A percentile compares a stretch with the other conserved stretches of the same genome.
phyloP scores from a whole-genome alignment of 2,888 invertebrate species.

The Diadromus collaris region DNA sequence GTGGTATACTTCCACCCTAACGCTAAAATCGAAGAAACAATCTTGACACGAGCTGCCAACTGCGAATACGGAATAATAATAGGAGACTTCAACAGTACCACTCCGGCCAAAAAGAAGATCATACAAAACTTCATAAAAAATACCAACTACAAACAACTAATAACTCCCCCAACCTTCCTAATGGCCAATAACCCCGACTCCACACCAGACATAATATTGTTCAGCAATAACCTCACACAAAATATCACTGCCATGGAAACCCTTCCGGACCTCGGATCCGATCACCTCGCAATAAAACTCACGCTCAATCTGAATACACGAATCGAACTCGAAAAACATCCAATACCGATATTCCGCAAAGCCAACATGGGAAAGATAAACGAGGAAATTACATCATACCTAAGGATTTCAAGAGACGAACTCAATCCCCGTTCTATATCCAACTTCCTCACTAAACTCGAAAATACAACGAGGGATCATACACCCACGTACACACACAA shows the following conservation, averaged over 20 bases:
- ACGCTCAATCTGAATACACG: background rate
- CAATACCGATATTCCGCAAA: background rate
- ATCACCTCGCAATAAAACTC: constrained; percentile 5
- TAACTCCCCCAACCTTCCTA: background rate
- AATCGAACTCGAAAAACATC: background rate
- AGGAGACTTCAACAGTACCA: background rate
- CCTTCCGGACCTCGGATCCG: background rate
- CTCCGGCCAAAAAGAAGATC: background rate
- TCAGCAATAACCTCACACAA: background rate
- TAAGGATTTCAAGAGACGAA: background rate
- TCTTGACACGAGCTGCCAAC: background rate
- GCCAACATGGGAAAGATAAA: background rate
- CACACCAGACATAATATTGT: background rate
- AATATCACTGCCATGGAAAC: background rate
- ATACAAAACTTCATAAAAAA: background rate
- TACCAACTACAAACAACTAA: background rate
- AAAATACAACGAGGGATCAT: background rate
- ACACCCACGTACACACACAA: constrained; percentile 1
- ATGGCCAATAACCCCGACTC: background rate
- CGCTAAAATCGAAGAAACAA: background rate
- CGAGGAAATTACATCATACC: background rate
- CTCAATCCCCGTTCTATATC: background rate
- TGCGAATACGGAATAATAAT: constrained; percentile 7
- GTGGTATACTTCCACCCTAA: constrained; percentile 2
- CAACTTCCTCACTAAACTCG: background rate